phyloP scores from a whole-genome alignment of 2,797 vertebrate genomes.

The Mareca strepera region DNA sequence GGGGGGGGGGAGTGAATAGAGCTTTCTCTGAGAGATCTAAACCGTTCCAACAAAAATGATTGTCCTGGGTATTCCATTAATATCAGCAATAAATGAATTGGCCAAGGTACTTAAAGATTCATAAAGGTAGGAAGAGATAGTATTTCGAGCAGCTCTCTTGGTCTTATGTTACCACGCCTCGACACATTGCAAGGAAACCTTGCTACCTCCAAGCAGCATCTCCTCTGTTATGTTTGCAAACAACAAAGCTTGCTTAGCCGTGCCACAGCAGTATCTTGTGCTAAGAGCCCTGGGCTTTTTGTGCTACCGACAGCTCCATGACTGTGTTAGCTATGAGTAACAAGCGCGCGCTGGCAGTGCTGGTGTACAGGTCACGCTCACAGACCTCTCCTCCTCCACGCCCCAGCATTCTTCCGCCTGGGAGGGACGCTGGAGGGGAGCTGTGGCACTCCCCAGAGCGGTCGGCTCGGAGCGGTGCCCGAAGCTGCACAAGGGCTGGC shows the following conservation, averaged over 20 bases:
- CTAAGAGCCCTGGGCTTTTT: background rate
- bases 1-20: accelerated
- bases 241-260: background rate
- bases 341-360: background rate
- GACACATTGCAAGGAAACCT: background rate
- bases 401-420: accelerated
- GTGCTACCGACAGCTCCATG: background rate
- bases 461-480: accelerated
- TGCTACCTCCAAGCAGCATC: background rate
- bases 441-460: background rate
- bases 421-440: background rate
- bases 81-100: background rate
- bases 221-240: background rate
- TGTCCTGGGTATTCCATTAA: background rate
- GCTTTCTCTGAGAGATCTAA: background rate
- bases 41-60: background rate
- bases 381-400: background rate
- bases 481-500: accelerated
- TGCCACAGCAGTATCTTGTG: background rate
- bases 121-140: background rate
- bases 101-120: background rate
- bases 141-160: background rate
- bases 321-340: background rate
- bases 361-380: background rate
- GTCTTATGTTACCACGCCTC: background rate